Percentiles rank a stretch among this genome's conserved stretches.
phyloP scores from a whole-genome alignment of 1,140 invertebrate species.

The Artemia franciscana region DNA sequence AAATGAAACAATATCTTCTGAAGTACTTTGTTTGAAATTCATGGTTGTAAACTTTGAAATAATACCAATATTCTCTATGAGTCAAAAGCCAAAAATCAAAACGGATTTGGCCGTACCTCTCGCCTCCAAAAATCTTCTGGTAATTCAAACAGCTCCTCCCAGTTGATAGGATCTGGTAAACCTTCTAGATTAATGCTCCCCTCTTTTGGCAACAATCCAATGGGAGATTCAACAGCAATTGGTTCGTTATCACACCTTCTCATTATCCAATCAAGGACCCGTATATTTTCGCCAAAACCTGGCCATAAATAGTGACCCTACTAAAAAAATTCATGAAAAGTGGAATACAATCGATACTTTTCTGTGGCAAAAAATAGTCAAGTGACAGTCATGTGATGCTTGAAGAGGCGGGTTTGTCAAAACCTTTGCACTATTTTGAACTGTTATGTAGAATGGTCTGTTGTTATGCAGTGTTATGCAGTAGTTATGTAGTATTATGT shows the following conservation, averaged over 20 bases:
- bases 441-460: no score
- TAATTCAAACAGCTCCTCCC: slow-evolving; percentile 58
- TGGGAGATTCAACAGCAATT: slow-evolving; percentile 36
- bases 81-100: slow-evolving; percentile 7
- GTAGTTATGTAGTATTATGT: no score
- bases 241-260: slow-evolving; percentile 42
- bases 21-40: slow-evolving; percentile 3
- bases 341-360: no score
- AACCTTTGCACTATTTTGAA: no score
- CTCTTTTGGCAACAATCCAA: slow-evolving; percentile 44
- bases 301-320: slow-evolving; percentile 29
- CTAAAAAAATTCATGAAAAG: background rate
- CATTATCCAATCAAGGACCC: slow-evolving; percentile 31
- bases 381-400: no score
- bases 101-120: slow-evolving; percentile 31
- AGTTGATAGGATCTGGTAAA: slow-evolving; percentile 37
- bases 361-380: no score
- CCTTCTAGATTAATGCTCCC: slow-evolving; percentile 43
- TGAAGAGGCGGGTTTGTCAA: no score
- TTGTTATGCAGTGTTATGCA: no score
- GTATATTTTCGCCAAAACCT: slow-evolving; percentile 30
- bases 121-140: slow-evolving; percentile 78
- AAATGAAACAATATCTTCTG: no score
- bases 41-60: background rate
- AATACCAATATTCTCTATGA: slow-evolving; percentile 2